Evolutionary conservation across 2,113 vertebrate species (phyloP), one percentile per base, ranked within the genome.

Genomic region (Salvator merianae): DNA sequence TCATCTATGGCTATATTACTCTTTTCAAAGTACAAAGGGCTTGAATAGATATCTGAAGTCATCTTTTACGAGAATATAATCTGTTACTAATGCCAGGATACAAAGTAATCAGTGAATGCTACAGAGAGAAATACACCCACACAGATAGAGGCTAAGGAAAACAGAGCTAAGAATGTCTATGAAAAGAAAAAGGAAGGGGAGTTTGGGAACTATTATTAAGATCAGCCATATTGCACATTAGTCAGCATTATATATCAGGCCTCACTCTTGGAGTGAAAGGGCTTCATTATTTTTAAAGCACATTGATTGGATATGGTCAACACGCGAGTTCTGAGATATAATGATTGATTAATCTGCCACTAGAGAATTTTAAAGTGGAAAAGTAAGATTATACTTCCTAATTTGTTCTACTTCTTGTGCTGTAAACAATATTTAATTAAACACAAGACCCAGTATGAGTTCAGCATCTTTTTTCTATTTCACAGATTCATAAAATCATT

Each of bases 1-100:
- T 72, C 70, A 90, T 81, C 81, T 86, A 90, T 89, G 78, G 87
- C 85, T 47, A 92, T 26, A 84, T 77, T 22, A 62, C 71, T 66
- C 2, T 1, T 10, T 50, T 30, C 55, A 2, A 18, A 10, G 0
- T 73, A 77, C 26, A 86, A 83, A 71, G 77, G 13, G 73, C 18
- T 1, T 20, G n/a, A 69, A 30, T 80, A 88, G n/a, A 84, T 69
- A 70, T 40, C 50, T 84, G 50, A 78, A 63, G 66, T 43, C 53
- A 20, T 70, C 53, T 55, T 59, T 81, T 5, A 72, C 53, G 63
- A 47, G 77, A 65, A 78, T 73, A 70, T 28, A 65, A 82, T 38
- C 24, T 26, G 1, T 16, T 73, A 88, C 68, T 84, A 62, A 80
- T 83, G 62, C 81, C 82, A 90, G 65, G 43, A 89, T 83, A 47